Evolutionary conservation across 1,140 invertebrate species (phyloP).

Genomic region (Delia radicum): DNA sequence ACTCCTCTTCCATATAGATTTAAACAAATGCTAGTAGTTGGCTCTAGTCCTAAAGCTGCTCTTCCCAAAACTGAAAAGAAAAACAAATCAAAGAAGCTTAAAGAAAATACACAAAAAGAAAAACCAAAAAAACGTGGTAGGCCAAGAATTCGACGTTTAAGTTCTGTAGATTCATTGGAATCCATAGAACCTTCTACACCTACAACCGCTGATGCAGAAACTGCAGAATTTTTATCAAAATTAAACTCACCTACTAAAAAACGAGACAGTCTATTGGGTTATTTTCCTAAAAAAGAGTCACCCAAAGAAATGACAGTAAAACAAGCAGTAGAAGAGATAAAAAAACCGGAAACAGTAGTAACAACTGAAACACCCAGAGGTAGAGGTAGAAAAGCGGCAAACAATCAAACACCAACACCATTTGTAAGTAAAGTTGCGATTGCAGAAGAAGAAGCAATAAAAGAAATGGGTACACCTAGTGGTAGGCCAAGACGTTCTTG

Average conservation of each 20-base stretch:
- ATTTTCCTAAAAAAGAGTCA: slow-evolving; percentile 56
- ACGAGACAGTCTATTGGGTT: slow-evolving; percentile 61
- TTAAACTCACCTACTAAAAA: slow-evolving; percentile 61
- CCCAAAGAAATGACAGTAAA: slow-evolving; percentile 31
- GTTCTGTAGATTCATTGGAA: slow-evolving; percentile 9
- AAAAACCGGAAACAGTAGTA: not conserved
- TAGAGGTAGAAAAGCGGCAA: not conserved
- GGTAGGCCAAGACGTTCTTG: slow-evolving; percentile 46
- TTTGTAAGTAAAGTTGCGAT: not conserved
- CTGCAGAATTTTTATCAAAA: slow-evolving; percentile 44
- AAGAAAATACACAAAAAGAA: not conserved
- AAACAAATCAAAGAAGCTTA: not conserved
- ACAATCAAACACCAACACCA: not conserved
- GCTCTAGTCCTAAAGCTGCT: not conserved
- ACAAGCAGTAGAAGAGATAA: not conserved
- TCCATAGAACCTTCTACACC: not conserved
- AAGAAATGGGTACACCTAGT: slow-evolving; percentile 29
- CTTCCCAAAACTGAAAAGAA: not conserved
- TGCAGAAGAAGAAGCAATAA: not conserved
- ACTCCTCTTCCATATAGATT: slow-evolving; percentile 32
- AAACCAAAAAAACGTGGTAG: slow-evolving; percentile 15
- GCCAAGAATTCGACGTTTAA: slow-evolving; percentile 31
- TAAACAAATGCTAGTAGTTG: slow-evolving; percentile 43
- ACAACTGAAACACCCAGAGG: not conserved
- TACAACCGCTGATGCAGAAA: slow-evolving; percentile 14